Base-by-base conservation (phyloP, 2,113 vertebrate genomes). In the Furnarius figulus region DNA sequence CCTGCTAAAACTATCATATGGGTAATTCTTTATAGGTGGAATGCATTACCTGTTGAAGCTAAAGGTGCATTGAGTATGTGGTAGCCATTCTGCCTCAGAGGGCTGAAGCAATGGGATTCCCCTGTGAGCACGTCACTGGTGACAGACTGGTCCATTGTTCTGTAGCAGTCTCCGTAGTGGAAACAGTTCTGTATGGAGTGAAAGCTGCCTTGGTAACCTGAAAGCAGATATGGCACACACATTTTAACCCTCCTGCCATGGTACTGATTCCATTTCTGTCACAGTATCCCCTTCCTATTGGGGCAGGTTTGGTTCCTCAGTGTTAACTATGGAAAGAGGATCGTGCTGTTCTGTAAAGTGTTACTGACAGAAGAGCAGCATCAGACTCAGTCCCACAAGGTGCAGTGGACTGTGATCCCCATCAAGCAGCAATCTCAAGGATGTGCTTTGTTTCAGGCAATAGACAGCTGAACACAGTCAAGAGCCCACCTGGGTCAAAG, bases 161-260 rank as follows among this genome's bases (percentile, higher is more conserved):
- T 98, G 98, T 99, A 99, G 94, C 98, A 98, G 93, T 99, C 99
- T 33, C 98, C 98, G 1, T 99, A 99, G 96, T 99, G 98, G 97
- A 99, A 99, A 98, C 98, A 99, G 95, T 98, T 99, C 90, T 99
- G 98, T 97, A 98, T 97, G 87, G 98, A 98, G 93, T 98, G 99
- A 97, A 99, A 99, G 96, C 99, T 99, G 97, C 99, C 99, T 96
- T 99, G 99, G 98, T 99, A 99, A 97, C 99, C 99, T 99, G 97
- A 53, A 95, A 97, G 90, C 46, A 97, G 95, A 97, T 70, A 92
- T 85, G 40, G 89, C 85, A 91, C 55, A 77, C 50, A 87, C 46
- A 84, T 22, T 88, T 95, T 63, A 96, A 66, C 37, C 46, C 65
- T 61, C 8, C 85, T 86, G 82, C 70, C 65, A 33, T 7, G 12